Percentiles rank a stretch among this genome's conserved stretches.
These are phyloP conservation scores for Drosophila maculinotata DNA, from an alignment of 2,888 invertebrate species.

Conservation along the genomic window DNA sequence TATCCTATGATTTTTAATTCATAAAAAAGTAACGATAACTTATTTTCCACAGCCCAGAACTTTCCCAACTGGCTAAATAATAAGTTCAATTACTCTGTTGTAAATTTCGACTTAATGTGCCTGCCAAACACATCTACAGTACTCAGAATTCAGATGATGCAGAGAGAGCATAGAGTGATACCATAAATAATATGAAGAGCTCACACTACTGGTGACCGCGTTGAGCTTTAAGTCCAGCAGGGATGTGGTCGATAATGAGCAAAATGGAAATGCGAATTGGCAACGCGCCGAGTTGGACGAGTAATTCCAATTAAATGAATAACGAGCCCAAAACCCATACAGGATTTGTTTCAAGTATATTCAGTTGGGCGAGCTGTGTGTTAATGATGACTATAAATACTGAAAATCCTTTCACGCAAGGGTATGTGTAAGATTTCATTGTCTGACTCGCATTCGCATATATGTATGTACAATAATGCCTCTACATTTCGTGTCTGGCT, in stretches of 20 bases:
- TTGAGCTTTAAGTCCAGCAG: slow-evolving; percentile 37
- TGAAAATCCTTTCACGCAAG: slow-evolving; percentile 30
- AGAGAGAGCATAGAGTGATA: slow-evolving; percentile 5
- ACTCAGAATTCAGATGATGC: not conserved
- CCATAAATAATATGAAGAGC: slow-evolving; percentile 35
- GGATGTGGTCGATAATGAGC: slow-evolving; percentile 30
- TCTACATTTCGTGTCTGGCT: no score
- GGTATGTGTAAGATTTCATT: not conserved
- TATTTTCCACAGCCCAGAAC: no score
- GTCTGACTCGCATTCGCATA: not conserved
- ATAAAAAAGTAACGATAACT: no score
- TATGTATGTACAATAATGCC: no score
- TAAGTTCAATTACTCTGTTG: slow-evolving; percentile 14
- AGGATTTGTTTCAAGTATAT: slow-evolving; percentile 2
- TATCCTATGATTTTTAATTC: not conserved
- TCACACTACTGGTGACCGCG: slow-evolving; percentile 43
- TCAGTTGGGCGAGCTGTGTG: slow-evolving; percentile 13
- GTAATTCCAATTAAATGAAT: slow-evolving; percentile 42
- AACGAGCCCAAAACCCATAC: slow-evolving; percentile 42
- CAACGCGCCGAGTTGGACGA: slow-evolving; percentile 30
- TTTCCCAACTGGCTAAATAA: not conserved
- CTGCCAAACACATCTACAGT: no score
- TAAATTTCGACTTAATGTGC: no score
- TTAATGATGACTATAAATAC: slow-evolving; percentile 53
- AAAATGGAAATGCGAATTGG: slow-evolving; percentile 31